Evolutionary conservation across 1,140 invertebrate genomes (phyloP).

Genomic region (Danaus melanippus): DNA sequence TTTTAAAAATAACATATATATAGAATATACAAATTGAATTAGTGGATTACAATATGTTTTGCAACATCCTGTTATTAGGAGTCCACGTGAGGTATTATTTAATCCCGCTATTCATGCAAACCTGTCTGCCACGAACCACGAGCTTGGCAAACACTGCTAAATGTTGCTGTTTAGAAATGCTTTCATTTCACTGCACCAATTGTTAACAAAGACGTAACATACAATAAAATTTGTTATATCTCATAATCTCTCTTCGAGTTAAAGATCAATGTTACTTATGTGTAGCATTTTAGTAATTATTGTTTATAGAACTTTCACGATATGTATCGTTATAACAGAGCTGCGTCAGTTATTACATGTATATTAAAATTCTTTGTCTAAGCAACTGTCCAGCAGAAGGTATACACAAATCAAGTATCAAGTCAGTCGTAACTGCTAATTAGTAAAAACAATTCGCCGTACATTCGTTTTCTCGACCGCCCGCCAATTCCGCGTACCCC

Average conservation of each 20-base stretch:
- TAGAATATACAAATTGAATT: too few species aligned
- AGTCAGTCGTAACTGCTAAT: conserved; percentile 55
- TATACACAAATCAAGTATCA: conserved; percentile 25
- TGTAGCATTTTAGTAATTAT: too few species aligned
- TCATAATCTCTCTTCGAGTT: too few species aligned
- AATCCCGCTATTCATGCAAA: conserved; percentile 23
- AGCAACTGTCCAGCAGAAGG: too few species aligned
- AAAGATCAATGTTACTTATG: too few species aligned
- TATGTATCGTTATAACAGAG: too few species aligned
- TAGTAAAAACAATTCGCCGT: conserved; percentile 67
- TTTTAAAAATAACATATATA: too few species aligned
- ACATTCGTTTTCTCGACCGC: conserved; percentile 66
- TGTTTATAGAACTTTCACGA: too few species aligned
- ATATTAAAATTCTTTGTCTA: too few species aligned
- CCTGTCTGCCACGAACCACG: conserved; percentile 16
- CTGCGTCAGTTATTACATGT: too few species aligned
- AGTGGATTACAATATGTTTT: conserved; percentile 13
- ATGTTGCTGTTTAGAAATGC: conserved; percentile 13
- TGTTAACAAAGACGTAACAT: neutral
- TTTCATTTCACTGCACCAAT: conserved; percentile 14
- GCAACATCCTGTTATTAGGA: conserved; percentile 18
- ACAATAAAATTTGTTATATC: too few species aligned
- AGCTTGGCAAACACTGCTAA: conserved; percentile 19
- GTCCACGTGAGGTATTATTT: conserved; percentile 20
- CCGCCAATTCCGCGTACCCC: conserved; percentile 66